Base-by-base conservation (phyloP, 2,797 vertebrate species). In the Falco peregrinus region DNA sequence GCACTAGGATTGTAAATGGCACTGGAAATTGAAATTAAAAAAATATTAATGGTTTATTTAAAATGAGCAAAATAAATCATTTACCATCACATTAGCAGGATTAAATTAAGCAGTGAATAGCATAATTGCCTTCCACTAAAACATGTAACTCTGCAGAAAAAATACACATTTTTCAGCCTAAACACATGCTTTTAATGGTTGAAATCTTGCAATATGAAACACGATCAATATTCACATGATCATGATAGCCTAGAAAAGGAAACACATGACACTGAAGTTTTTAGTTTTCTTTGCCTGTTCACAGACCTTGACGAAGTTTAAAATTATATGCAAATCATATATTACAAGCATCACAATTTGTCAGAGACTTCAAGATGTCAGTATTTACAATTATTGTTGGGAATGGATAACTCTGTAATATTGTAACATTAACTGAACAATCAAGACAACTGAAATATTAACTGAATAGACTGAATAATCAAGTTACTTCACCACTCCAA, bases 1-100 rank as follows among this genome's bases (percentile, higher is more conserved):
- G 98, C 97, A 95, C 98, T 98, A 56, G 98, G 97, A 89, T 96
- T 98, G 96, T 97, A 98, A 83, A 97, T 5, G 2, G 97, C 96
- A 96, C 97, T 98, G 93, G 26, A 90, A 92, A 37, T 45, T 8
- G n/a, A 56, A 94, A 88, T 51, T 29, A 64, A 81, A 82, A 39
- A 39, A 59, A 5, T 22, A 84, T 95, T 79, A 90, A n/a, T 59
- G 57, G 41, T 33, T 74, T 56, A 53, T 65, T 87, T 89, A 41
- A 79, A 87, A 54, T 16, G 4, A 20, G 24, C 18, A 67, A 69
- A 80, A 31, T 82, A 81, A 63, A 79, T 73, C 2, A 92, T 61
- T 77, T 47, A 35, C 41, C 37, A 87, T 64, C 60, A 50, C 39
- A 61, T 81, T 87, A 64, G 35, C 64, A 71, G 12, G 29, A 65